Conservation (phyloP, 2,113 vertebrate genomes). For the Gadus chalcogrammus region DNA sequence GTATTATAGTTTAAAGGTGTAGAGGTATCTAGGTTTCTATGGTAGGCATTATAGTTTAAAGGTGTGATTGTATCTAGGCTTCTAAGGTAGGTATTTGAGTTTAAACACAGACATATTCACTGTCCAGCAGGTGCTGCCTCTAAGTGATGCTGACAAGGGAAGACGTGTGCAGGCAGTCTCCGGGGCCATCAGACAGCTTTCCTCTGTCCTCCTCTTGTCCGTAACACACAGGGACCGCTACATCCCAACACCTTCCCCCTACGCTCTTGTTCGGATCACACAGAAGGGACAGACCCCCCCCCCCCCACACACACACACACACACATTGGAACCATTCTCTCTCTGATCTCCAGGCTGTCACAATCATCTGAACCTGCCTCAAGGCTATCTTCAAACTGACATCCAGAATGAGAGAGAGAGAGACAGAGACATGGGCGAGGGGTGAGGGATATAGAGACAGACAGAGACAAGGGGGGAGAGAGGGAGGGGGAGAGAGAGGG, state of each 20-base stretch:
- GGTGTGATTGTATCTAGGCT: too few relatives aligned
- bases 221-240: conserved; percentile 50
- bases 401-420: conserved; percentile 9
- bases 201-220: conserved; percentile 52
- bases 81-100: too few relatives aligned
- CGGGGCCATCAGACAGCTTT: conserved; percentile 37
- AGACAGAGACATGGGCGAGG: too few relatives aligned
- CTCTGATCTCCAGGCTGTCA: conserved; percentile 60
- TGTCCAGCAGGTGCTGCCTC: conserved; percentile 23
- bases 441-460: too few relatives aligned
- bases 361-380: conserved; percentile 61
- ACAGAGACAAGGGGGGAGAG: too few relatives aligned
- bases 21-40: too few relatives aligned
- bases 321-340: conserved; percentile 31
- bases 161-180: conserved; percentile 41
- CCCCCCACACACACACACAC: conserved; percentile 24
- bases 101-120: too few relatives aligned
- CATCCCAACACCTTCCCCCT: conserved; percentile 43
- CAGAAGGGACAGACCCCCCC: conserved; percentile 36
- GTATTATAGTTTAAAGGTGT: too few relatives aligned
- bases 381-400: conserved; percentile 61
- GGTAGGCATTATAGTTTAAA: too few relatives aligned
- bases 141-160: conserved; percentile 45
- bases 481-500: too few relatives aligned
- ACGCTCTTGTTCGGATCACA: conserved; percentile 55